These are phyloP conservation scores for Gymnoscelis rufifasciata DNA, from an alignment of 2,888 invertebrate species.

Conservation along the genomic window DNA sequence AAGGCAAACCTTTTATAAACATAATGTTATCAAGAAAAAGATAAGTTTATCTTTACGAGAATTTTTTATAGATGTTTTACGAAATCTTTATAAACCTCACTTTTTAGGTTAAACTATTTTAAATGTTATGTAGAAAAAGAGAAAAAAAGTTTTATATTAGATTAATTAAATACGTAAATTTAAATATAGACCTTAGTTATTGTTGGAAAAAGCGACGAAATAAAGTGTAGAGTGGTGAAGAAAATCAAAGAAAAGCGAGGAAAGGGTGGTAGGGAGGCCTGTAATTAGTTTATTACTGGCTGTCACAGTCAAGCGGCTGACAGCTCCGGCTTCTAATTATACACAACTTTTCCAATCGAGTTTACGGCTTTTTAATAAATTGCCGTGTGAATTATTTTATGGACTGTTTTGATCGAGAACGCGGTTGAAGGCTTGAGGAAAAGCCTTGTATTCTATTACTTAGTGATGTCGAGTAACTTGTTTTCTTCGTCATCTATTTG, in stretches of 20 bases:
- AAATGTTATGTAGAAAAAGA: no score
- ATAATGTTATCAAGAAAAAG: neutral
- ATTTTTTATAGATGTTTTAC: no score
- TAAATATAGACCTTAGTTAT: conserved; percentile 47
- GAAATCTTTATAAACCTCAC: no score
- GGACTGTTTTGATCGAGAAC: conserved; percentile 2
- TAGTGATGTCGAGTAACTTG: no score
- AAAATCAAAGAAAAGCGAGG: conserved; percentile 72
- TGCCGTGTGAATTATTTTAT: conserved; percentile 20
- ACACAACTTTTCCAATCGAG: conserved; percentile 25
- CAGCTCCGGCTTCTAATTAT: conserved; percentile 48
- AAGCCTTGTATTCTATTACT: no score
- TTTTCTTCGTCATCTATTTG: no score
- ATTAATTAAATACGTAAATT: no score
- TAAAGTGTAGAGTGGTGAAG: conserved; percentile 29
- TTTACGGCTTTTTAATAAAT: conserved; percentile 19
- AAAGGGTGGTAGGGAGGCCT: conserved; percentile 55
- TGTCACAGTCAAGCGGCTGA: conserved; percentile 52
- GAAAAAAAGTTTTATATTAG: no score
- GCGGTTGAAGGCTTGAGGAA: neutral
- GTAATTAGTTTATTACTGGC: conserved; percentile 66
- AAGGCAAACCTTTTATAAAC: neutral
- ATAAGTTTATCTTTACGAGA: neutral
- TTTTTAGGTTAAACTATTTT: no score
- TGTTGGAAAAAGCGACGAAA: conserved; percentile 40